These are phyloP conservation scores for Bembecia ichneumoniformis DNA, from an alignment of 2,888 invertebrate species.

Conservation along the genomic window DNA sequence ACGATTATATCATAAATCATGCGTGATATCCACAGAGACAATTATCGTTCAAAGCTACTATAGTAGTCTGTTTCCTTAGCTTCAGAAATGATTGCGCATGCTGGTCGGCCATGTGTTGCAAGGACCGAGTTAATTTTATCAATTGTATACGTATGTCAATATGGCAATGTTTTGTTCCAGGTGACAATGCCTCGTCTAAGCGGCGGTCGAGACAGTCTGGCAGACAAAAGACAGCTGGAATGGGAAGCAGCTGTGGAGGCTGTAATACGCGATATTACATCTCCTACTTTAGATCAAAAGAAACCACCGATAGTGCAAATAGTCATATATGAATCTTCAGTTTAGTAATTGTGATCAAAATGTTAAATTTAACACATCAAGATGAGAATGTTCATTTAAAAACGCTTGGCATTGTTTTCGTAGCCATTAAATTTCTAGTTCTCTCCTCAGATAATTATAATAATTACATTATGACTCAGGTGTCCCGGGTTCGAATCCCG, in stretches of 20 bases:
- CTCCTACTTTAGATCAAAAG: slow-evolving; percentile 68
- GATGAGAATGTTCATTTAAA: not conserved
- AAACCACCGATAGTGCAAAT: slow-evolving; percentile 82
- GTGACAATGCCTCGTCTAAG: slow-evolving; percentile 81
- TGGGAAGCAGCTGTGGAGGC: slow-evolving; percentile 86
- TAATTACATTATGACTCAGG: too few relatives aligned
- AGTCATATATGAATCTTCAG: slow-evolving; percentile 91
- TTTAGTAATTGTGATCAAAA: slow-evolving; percentile 46
- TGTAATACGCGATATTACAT: slow-evolving; percentile 79
- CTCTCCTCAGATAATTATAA: too few relatives aligned
- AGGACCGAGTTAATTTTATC: not conserved
- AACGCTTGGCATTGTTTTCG: too few relatives aligned
- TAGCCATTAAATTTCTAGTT: too few relatives aligned
- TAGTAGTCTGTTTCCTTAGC: too few relatives aligned
- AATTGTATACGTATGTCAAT: not conserved
- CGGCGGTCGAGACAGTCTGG: slow-evolving; percentile 52
- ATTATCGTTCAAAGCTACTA: too few relatives aligned
- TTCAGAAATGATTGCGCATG: too few relatives aligned
- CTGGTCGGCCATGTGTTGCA: too few relatives aligned
- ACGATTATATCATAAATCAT: too few relatives aligned
- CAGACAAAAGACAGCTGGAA: slow-evolving; percentile 72
- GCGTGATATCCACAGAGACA: too few relatives aligned
- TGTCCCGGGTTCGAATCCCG: too few relatives aligned
- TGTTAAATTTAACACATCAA: not conserved
- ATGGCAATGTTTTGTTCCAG: slow-evolving; percentile 45